Percentiles rank a stretch among this genome's conserved stretches.
Evolutionary conservation across 2,797 vertebrate genomes (phyloP).

Genomic region (Ctenopoma kingsleyae): DNA sequence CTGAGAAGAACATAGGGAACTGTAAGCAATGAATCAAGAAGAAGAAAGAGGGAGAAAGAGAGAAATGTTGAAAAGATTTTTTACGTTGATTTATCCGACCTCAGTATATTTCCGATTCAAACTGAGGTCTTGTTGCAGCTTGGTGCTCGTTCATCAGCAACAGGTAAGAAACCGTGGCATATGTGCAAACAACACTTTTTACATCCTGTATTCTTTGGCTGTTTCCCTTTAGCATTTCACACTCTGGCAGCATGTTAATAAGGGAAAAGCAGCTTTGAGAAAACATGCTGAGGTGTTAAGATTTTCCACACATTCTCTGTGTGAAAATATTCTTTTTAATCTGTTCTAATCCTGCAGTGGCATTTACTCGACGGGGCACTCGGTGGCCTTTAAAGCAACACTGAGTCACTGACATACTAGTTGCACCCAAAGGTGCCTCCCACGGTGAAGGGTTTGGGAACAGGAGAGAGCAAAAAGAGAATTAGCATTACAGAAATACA

Average conservation of each 20-base stretch:
- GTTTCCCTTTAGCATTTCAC: constrained; percentile 43
- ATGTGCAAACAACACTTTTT: constrained; percentile 19
- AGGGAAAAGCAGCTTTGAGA: constrained; percentile 73
- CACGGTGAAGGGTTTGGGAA: constrained; percentile 33
- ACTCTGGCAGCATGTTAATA: constrained; percentile 56
- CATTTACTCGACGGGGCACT: constrained; percentile 71
- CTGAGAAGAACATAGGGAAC: constrained; percentile 90
- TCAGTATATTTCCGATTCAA: constrained; percentile 22
- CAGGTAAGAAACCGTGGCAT: constrained; percentile 24
- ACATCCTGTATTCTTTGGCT: constrained; percentile 15
- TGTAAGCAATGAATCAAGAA: constrained; percentile 72
- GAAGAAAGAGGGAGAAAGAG: constrained; percentile 69
- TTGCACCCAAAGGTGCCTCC: constrained; percentile 48
- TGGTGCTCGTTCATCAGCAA: not conserved
- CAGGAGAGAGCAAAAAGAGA: constrained; percentile 48
- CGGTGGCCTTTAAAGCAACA: constrained; percentile 65
- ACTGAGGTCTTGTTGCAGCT: constrained; percentile 5
- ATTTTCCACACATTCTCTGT: constrained; percentile 65
- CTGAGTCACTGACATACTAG: constrained; percentile 35
- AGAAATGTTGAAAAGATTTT: constrained; percentile 66
- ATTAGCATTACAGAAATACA: constrained; percentile 35
- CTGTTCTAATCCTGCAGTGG: constrained; percentile 73
- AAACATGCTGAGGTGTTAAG: constrained; percentile 68
- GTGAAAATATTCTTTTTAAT: constrained; percentile 75
- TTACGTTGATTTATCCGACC: constrained; percentile 34